Evolutionary conservation across 2,888 invertebrate genomes (phyloP), one percentile per base, ranked within the genome.

Genomic region (Drosophila paracracens): DNA sequence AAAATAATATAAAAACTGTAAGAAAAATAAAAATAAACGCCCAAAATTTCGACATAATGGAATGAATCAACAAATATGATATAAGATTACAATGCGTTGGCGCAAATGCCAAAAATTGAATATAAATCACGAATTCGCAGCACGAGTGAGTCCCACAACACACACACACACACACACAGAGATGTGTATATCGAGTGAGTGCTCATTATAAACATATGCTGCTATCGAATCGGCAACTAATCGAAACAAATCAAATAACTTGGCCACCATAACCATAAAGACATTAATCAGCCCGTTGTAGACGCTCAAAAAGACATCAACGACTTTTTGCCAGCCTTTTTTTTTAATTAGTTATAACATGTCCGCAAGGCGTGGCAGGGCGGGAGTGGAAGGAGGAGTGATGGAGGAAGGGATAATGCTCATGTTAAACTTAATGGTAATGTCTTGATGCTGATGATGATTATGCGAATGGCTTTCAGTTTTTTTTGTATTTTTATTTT

Each of bases 341-440:
- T 21, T 62, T 77, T 76, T 76, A 81, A 77, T 77, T 81, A 81
- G 77, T 63, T 65, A 57, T 38, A 61, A 75, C 79, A 79, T 35
- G 76, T n/a, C 8, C 48, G 40, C 60, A 38, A n/a, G 36, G 36
- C 54, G 36, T 21, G 48, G 16, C 16, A 46, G 5, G 35, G 69
- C 56, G 75, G 76, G 80, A 54, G 80, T 75, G 57, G 27, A 59
- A 21, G 33, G 4, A 43, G 43, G 38, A 21, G 46, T 46, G 21
- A 25, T 25, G 46, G 46, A 46, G 25, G 25, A 21, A 54, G 25
- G 36, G 18, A 54, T 38, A 53, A 54, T 62, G 36, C 31, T 68
- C 59, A 52, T 78, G 54, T 31, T 54, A 21, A 36, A 59, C 27
- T 58, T 59, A 46, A 43, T 58, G 48, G n/a, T 51, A 58, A 40